These are phyloP conservation scores for Amazona vittata DNA, from an alignment of 2,113 vertebrate genomes.

Conservation along the genomic window DNA sequence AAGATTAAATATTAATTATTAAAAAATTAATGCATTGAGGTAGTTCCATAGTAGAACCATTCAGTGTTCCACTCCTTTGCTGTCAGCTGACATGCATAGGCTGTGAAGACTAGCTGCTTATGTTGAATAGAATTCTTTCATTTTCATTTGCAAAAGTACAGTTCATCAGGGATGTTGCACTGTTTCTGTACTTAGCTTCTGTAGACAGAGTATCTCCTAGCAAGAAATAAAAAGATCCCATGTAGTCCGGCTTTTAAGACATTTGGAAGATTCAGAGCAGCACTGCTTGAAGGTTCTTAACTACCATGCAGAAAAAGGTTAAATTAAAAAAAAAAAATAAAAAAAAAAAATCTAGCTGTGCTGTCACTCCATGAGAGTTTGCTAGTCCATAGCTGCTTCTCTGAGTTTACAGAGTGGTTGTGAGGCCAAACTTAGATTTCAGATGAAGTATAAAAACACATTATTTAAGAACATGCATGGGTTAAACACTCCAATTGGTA, in stretches of 20 bases:
- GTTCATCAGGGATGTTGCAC: neutral
- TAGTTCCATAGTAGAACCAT: rapidly evolving
- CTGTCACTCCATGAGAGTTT: neutral
- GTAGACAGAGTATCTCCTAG: neutral
- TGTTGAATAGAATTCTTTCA: neutral
- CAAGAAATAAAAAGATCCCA: neutral
- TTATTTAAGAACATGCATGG: neutral
- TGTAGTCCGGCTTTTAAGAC: neutral
- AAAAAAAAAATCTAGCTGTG: neutral
- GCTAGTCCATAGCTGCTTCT: neutral
- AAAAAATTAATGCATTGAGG: neutral
- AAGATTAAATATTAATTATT: neutral
- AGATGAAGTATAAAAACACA: neutral
- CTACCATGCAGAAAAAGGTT: neutral
- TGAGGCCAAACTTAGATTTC: neutral
- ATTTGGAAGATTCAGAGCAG: neutral
- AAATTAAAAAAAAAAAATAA: neutral
- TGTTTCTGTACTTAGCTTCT: neutral
- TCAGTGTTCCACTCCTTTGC: neutral
- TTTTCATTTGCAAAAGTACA: neutral
- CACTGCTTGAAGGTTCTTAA: neutral
- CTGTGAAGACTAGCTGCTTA: neutral
- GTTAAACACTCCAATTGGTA: rapidly evolving
- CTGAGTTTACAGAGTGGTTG: neutral
- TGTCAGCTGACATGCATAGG: neutral